A percentile compares a stretch with the other conserved stretches of the same genome.
Evolutionary conservation across 2,888 invertebrate species (phyloP).

Genomic region (Tillus elongatus): DNA sequence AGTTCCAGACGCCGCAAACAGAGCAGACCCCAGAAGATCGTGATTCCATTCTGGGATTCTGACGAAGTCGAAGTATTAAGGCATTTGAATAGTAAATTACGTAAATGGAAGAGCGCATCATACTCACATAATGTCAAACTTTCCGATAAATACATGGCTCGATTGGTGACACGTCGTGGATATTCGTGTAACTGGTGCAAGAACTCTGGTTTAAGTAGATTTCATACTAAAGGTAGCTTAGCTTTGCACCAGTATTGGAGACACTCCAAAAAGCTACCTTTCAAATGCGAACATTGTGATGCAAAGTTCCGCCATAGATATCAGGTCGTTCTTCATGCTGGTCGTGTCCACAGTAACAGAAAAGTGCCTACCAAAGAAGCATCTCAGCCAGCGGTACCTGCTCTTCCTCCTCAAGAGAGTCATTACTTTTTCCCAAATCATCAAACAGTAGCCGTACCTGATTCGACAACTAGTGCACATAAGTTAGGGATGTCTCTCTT

Average conservation of each 20-base stretch:
- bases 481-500: constrained; percentile 42
- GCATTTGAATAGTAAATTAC: constrained; percentile 31
- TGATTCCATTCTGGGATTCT: constrained; percentile 36
- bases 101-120: constrained; percentile 28
- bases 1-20: constrained; percentile 42
- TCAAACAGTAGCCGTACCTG: constrained; percentile 36
- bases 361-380: constrained; percentile 35
- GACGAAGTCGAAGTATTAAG: constrained; percentile 33
- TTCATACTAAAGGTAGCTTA: constrained; percentile 42
- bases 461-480: constrained; percentile 36
- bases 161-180: constrained; percentile 35
- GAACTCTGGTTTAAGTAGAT: constrained; percentile 37
- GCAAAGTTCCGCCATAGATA: constrained; percentile 42
- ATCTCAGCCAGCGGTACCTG: constrained; percentile 31
- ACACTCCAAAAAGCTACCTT: constrained; percentile 37
- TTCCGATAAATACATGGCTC: constrained; percentile 38
- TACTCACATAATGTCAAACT: constrained; percentile 29
- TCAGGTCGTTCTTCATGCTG: constrained; percentile 44
- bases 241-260: constrained; percentile 46
- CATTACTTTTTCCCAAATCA: constrained; percentile 32
- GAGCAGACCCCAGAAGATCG: constrained; percentile 44
- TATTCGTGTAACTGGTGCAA: constrained; percentile 37
- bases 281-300: constrained; percentile 45
- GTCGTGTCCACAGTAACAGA: constrained; percentile 37
- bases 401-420: constrained; percentile 29